These are phyloP conservation scores for Aplodontia rufa DNA, from an alignment of 2,113 vertebrate species.

Conservation along the genomic window DNA sequence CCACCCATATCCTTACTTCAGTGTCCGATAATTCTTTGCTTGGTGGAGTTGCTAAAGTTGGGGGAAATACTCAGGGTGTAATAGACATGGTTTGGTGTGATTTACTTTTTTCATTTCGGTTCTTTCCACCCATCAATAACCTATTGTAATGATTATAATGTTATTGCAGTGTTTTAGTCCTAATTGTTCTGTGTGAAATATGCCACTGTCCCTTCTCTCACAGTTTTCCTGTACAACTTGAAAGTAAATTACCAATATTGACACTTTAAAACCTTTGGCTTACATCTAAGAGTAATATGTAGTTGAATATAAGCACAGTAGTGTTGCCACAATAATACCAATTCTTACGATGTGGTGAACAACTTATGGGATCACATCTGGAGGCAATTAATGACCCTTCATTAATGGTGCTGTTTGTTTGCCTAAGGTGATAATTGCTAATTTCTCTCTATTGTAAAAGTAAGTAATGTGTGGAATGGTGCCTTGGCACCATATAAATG, in stretches of 20 bases:
- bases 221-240: not conserved
- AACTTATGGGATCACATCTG: not conserved
- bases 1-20: not conserved
- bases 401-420: not conserved
- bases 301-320: not conserved
- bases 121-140: not conserved
- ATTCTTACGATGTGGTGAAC: not conserved
- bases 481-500: not conserved
- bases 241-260: not conserved
- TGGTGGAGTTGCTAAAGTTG: not conserved
- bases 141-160: not conserved
- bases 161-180: not conserved
- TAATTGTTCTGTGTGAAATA: slow-evolving; percentile 7
- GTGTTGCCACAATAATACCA: not conserved
- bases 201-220: not conserved
- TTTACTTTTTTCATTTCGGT: not conserved
- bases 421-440: not conserved
- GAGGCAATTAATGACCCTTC: not conserved
- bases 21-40: not conserved
- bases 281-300: not conserved
- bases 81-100: not conserved
- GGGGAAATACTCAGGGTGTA: not conserved
- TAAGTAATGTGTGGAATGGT: not conserved
- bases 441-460: not conserved
- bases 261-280: not conserved